Evolutionary conservation across 2,797 vertebrate species (phyloP).

Genomic region (Sebastes flavidus): DNA sequence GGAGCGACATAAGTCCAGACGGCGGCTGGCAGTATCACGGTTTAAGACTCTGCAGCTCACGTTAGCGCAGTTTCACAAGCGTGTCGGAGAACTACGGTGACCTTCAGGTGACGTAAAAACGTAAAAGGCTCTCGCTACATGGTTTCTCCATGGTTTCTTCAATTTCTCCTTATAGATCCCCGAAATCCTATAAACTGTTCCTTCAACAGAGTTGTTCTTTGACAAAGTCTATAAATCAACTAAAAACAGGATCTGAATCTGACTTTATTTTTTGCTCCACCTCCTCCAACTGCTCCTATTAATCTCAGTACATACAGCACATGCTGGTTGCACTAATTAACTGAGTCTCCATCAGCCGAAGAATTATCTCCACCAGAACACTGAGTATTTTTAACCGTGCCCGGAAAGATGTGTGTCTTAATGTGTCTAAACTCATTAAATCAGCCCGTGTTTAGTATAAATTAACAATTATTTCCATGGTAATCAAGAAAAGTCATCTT

Average conservation of each 20-base stretch:
- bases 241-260: background rate
- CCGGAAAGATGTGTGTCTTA: background rate
- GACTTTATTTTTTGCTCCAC: background rate
- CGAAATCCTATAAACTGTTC: too few species aligned
- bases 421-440: slow-evolving; percentile 6
- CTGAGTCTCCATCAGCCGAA: background rate
- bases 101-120: too few species aligned
- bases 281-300: background rate
- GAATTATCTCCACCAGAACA: background rate
- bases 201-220: background rate
- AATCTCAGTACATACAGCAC: background rate
- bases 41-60: too few species aligned
- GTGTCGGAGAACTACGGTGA: too few species aligned
- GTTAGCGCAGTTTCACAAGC: too few species aligned
- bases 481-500: background rate
- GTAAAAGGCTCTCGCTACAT: too few species aligned
- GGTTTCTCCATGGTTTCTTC: too few species aligned
- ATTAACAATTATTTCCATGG: slow-evolving; percentile 8
- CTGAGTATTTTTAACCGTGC: background rate
- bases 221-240: background rate
- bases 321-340: background rate
- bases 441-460: background rate
- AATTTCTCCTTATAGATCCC: too few species aligned
- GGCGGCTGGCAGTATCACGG: too few species aligned
- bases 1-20: too few species aligned